phyloP scores from a whole-genome alignment of 2,113 vertebrate species.

The Opisthocomus hoazin region DNA sequence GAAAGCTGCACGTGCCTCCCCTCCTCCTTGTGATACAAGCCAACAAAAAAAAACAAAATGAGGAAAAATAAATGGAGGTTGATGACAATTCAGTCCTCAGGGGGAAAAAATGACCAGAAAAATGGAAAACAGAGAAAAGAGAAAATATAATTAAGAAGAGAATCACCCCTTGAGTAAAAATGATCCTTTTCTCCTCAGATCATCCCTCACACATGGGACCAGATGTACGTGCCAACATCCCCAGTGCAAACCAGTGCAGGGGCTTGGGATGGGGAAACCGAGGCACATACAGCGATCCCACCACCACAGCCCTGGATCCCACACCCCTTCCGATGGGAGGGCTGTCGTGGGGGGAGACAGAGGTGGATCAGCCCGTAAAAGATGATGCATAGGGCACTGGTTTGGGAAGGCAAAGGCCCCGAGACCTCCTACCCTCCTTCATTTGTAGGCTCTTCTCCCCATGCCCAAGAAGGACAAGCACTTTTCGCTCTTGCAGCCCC shows the following conservation, averaged over 20 bases:
- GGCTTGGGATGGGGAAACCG: not conserved
- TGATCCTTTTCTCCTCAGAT: accelerated
- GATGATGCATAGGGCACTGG: not conserved
- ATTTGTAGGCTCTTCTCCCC: accelerated
- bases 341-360: accelerated
- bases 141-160: not conserved
- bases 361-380: too few relatives aligned
- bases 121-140: not conserved
- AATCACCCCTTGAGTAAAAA: not conserved
- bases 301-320: not conserved
- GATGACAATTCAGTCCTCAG: not conserved
- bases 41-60: not conserved
- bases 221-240: accelerated
- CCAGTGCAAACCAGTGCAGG: not conserved
- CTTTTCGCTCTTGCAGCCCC: not conserved
- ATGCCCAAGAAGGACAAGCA: not conserved
- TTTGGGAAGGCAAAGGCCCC: not conserved
- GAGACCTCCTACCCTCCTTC: too few relatives aligned
- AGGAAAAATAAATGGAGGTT: not conserved
- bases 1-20: not conserved
- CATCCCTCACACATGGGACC: not conserved
- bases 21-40: not conserved
- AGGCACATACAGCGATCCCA: not conserved
- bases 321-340: not conserved
- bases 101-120: not conserved